Percentiles rank a stretch among this genome's conserved stretches.
These are phyloP conservation scores for Micrasema minimum DNA, from an alignment of 1,140 invertebrate species.

Conservation along the genomic window DNA sequence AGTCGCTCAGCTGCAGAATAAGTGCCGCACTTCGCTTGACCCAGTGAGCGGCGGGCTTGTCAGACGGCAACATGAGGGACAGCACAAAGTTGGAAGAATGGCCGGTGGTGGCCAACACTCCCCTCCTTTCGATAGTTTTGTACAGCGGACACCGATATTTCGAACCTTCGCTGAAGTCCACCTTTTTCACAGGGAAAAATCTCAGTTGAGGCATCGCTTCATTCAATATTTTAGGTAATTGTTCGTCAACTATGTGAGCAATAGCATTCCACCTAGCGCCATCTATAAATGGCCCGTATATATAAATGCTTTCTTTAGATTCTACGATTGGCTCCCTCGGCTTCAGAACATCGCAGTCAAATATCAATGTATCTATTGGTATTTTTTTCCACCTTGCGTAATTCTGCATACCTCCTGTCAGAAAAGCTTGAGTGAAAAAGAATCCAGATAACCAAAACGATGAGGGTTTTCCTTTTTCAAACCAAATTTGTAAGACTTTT, in stretches of 20 bases:
- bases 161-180: slow-evolving; percentile 66
- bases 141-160: slow-evolving; percentile 87
- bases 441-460: slow-evolving; percentile 95
- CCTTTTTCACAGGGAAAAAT: slow-evolving; percentile 71
- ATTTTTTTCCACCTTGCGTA: slow-evolving; percentile 88
- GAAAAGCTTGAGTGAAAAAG: slow-evolving; percentile 93
- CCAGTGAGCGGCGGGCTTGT: slow-evolving; percentile 81
- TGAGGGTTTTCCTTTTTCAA: slow-evolving; percentile 78
- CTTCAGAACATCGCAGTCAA: slow-evolving; percentile 78
- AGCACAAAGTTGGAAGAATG: slow-evolving; percentile 93
- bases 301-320: slow-evolving; percentile 82
- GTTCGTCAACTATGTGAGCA: slow-evolving; percentile 75
- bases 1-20: slow-evolving; percentile 83
- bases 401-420: slow-evolving; percentile 93
- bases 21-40: slow-evolving; percentile 88
- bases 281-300: slow-evolving; percentile 85
- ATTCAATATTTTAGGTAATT: slow-evolving; percentile 83
- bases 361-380: slow-evolving; percentile 87
- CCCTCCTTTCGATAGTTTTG: slow-evolving; percentile 86
- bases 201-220: slow-evolving; percentile 83
- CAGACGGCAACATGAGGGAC: slow-evolving; percentile 79
- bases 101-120: slow-evolving; percentile 86
- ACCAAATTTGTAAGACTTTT: slow-evolving; percentile 82
- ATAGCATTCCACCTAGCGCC: slow-evolving; percentile 84
- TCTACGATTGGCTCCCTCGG: slow-evolving; percentile 62